Evolutionary conservation across 2,113 vertebrate species (phyloP).

Genomic region (Dipodomys merriami): DNA sequence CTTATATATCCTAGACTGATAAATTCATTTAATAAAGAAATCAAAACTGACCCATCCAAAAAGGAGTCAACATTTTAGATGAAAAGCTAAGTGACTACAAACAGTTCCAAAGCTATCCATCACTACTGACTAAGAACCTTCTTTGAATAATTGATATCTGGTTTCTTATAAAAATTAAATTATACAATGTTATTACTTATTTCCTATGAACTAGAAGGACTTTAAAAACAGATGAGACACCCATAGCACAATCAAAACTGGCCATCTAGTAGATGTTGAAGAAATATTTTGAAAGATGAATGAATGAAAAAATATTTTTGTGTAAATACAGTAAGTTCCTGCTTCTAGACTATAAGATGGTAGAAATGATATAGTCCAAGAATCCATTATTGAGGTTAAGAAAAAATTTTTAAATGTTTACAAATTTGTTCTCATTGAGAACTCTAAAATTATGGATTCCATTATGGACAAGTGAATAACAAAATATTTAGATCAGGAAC

Average conservation of each 20-base stretch:
- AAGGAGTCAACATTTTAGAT: not conserved
- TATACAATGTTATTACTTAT: not conserved
- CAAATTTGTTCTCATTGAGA: not conserved
- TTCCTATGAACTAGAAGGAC: not conserved
- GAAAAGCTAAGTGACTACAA: not conserved
- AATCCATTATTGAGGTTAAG: not conserved
- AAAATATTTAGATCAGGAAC: not conserved
- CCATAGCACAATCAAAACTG: not conserved
- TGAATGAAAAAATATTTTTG: not conserved
- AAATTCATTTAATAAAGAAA: conserved; percentile 52
- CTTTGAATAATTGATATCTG: not conserved
- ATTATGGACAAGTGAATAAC: not conserved
- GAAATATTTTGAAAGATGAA: not conserved
- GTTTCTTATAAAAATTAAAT: not conserved
- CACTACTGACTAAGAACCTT: not conserved
- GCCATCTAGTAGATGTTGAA: not conserved
- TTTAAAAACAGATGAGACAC: not conserved
- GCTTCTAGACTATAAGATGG: not conserved
- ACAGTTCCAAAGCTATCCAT: not conserved
- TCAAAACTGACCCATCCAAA: conserved; percentile 34
- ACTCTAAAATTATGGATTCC: not conserved
- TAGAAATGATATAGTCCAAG: not conserved
- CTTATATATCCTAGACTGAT: conserved; percentile 28
- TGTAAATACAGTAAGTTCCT: not conserved
- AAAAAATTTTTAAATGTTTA: not conserved